Evolutionary conservation across 2,113 vertebrate genomes (phyloP).

Genomic region (Sminthopsis crassicaudata): DNA sequence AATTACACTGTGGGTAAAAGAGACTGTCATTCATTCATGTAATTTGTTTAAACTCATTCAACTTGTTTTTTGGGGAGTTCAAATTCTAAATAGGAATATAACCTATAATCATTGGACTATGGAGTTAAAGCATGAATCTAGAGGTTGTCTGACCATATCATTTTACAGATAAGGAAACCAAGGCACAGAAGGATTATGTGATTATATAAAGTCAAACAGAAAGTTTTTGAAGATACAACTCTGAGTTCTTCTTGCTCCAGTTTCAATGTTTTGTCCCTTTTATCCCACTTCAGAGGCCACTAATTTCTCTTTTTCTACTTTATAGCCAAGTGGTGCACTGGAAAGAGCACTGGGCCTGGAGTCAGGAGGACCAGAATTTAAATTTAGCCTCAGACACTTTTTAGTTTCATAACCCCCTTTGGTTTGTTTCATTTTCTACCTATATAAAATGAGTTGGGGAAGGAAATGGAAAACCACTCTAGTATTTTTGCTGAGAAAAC

Average conservation of each 20-base stretch:
- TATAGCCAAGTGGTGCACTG: background rate
- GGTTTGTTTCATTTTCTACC: background rate
- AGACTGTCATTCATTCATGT: background rate
- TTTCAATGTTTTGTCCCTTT: background rate
- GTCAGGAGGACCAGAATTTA: background rate
- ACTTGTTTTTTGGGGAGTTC: background rate
- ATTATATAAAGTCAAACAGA: background rate
- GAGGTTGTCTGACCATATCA: background rate
- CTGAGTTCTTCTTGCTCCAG: background rate
- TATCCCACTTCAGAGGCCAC: background rate
- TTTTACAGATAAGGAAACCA: background rate
- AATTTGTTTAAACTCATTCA: background rate
- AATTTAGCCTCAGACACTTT: background rate
- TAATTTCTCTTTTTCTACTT: background rate
- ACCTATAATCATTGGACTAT: background rate
- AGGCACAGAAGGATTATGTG: background rate
- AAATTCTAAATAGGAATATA: background rate
- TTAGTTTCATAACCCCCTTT: background rate
- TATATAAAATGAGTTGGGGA: background rate
- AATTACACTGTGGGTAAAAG: background rate
- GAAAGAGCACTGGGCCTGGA: background rate
- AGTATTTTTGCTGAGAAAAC: background rate
- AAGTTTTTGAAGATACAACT: background rate
- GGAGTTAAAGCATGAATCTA: background rate
- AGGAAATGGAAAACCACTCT: background rate